phyloP scores from a whole-genome alignment of 2,113 vertebrate genomes.

The Chitala chitala region DNA sequence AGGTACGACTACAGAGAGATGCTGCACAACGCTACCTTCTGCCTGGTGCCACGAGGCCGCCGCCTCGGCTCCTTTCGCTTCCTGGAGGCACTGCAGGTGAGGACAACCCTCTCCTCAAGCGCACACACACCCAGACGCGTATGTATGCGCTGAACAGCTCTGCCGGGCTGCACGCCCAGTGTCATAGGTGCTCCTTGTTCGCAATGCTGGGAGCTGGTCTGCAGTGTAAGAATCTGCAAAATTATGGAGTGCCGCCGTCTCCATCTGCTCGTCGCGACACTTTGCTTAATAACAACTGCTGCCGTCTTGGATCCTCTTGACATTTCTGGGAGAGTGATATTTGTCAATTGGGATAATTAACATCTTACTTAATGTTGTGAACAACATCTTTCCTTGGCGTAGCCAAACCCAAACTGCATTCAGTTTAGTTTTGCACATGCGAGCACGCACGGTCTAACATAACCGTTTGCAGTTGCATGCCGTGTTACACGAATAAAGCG shows the following conservation, averaged over 20 bases:
- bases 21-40: conserved; percentile 99
- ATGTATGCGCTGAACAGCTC: too few species aligned
- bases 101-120: conserved; percentile 2
- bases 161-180: not conserved
- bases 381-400: too few species aligned
- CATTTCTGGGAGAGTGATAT: not conserved
- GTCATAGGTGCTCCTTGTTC: not conserved
- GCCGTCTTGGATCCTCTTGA: not conserved
- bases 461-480: too few species aligned
- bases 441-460: too few species aligned
- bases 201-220: not conserved
- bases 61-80: conserved; percentile 97
- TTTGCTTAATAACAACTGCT: not conserved
- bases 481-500: too few species aligned
- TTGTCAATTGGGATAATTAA: conserved; percentile 7
- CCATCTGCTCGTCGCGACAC: not conserved
- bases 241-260: not conserved
- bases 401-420: not conserved
- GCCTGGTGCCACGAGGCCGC: conserved; percentile 94
- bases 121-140: not conserved
- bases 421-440: not conserved
- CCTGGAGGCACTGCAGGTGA: conserved; percentile 89
- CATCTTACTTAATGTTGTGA: conserved; percentile 1
- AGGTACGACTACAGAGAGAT: conserved; percentile 99
- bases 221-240: not conserved